Conservation (phyloP, 2,113 vertebrate species). For the Datnioides undecimradiatus region DNA sequence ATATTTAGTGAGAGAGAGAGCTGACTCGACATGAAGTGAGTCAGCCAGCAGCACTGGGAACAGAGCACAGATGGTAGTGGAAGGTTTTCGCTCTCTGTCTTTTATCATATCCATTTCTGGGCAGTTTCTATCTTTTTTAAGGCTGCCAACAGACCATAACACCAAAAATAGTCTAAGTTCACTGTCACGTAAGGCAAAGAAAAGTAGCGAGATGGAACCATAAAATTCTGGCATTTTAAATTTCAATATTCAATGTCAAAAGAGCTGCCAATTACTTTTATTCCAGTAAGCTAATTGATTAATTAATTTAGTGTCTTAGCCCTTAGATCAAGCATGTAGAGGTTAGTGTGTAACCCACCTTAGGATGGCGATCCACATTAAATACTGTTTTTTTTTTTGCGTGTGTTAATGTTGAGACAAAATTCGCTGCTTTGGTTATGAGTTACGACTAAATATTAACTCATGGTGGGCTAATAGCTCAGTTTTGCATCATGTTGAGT, state of each 20-base stretch:
- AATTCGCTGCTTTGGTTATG: background rate
- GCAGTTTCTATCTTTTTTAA: conserved; percentile 24
- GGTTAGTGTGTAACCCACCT: too few relatives aligned
- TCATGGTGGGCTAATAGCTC: background rate
- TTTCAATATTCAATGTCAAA: background rate
- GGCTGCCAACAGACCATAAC: conserved; percentile 11
- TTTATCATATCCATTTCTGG: conserved; percentile 37
- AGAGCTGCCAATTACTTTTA: background rate
- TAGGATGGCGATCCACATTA: background rate
- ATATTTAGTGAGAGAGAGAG: conserved; percentile 73
- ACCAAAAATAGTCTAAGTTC: conserved; percentile 14
- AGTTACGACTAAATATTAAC: too few relatives aligned
- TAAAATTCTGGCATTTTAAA: background rate
- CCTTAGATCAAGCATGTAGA: background rate
- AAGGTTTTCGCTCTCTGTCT: conserved; percentile 46
- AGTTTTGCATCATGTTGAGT: background rate
- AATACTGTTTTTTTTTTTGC: background rate
- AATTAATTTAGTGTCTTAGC: background rate
- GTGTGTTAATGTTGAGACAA: background rate
- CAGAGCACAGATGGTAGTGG: conserved; percentile 57
- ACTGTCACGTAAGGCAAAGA: conserved; percentile 6
- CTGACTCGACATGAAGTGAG: conserved; percentile 71
- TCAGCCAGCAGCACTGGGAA: conserved; percentile 64
- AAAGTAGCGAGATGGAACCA: background rate
- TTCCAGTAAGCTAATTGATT: background rate